Conservation (phyloP, 2,113 vertebrate species). For the Austrofundulus limnaeus region DNA sequence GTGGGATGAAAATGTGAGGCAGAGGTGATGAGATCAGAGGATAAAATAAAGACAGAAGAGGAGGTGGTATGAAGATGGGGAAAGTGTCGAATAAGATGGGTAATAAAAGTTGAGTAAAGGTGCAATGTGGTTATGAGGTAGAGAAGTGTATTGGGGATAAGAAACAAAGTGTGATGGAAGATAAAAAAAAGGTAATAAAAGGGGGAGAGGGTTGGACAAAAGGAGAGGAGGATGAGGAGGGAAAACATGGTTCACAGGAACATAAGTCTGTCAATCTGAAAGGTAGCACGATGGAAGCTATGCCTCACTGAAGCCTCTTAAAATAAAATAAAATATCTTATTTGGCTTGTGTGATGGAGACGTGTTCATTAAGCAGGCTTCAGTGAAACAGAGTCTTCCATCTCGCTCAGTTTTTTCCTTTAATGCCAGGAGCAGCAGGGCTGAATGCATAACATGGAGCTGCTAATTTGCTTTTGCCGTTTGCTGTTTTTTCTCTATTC, state of each 20-base stretch:
- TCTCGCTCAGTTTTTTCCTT: slow-evolving; percentile 33
- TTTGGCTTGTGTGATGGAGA: background rate
- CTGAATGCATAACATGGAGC: slow-evolving; percentile 53
- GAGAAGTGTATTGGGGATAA: background rate
- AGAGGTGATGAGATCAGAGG: background rate
- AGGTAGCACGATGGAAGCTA: slow-evolving; percentile 76
- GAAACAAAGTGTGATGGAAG: background rate
- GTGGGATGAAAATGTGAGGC: background rate
- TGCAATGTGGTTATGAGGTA: background rate
- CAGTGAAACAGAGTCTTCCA: slow-evolving; percentile 63
- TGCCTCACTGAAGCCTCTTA: slow-evolving; percentile 73
- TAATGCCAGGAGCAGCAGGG: slow-evolving; percentile 26
- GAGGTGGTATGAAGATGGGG: background rate
- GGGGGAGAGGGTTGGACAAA: slow-evolving; percentile 8
- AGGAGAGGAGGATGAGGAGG: slow-evolving; percentile 28
- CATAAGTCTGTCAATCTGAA: slow-evolving; percentile 74
- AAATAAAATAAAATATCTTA: background rate
- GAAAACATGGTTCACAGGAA: slow-evolving; percentile 71
- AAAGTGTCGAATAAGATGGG: background rate
- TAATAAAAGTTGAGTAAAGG: too few species aligned
- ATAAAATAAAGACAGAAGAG: background rate
- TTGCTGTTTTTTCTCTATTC: background rate
- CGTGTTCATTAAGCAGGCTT: slow-evolving; percentile 20
- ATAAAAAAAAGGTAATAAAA: background rate
- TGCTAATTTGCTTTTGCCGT: slow-evolving; percentile 15